Base-by-base conservation (phyloP, 2,888 invertebrate species). In the Pollenia angustigena region DNA sequence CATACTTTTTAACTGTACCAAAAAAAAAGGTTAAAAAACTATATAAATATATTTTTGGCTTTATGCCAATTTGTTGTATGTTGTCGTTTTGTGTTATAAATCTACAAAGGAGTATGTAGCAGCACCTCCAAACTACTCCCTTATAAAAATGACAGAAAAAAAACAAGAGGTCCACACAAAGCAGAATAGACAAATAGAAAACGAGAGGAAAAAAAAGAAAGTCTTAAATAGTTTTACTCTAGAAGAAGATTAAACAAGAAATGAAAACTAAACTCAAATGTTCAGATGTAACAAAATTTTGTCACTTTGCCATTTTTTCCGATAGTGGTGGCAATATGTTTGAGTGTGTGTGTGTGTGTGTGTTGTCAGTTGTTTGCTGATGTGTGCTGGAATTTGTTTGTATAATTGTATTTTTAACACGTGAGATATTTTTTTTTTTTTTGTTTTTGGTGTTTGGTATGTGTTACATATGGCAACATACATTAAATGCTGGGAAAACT, bases 251-350 rank as follows among this genome's bases (percentile, higher is more conserved):
- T 74, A 81, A 85, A 75, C 72, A 74, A 69, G 12, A 75, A 79
- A 42, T 52, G 68, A 81, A 85, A 79, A 62, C 71, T 44, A 75
- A 68, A 78, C 60, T 56, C 16, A 50, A 80, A 81, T 46, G 71
- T 76, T 76, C 71, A 83, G 82, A 80, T 85, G 82, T 83, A 86
- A 74, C 82, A 72, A 74, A 82, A 42, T 81, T 92, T 91, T 91
- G 92, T 91, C 92, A 92, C 90, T 91, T 89, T 92, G 92, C 91
- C 91, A 91, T 91, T 72, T 82, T 81, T 54, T 23, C 32, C n/a
- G 23, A 75, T 75, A 68, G 32, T 62, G 72, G 8, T 62, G 60
- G 8, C 54, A 46, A 64, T 40, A 71, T 68, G 76, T 58, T 9
- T 18, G 18, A 18, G 14, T 74, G 9, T 4, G 3, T n/a, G 52